These are phyloP conservation scores for Hydroisotoma schaefferi DNA, from an alignment of 2,888 invertebrate genomes.

Conservation along the genomic window DNA sequence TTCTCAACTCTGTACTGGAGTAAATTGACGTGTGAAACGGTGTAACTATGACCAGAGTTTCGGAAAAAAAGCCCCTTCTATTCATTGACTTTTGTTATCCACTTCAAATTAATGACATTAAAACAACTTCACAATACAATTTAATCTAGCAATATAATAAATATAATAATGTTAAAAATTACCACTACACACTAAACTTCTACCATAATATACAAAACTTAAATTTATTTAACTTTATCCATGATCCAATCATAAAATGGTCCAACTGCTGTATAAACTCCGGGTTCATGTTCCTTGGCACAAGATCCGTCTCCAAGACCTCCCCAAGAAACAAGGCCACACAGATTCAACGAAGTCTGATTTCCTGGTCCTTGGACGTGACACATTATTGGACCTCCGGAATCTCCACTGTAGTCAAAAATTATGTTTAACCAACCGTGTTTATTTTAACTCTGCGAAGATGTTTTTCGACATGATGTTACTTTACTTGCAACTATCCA, in stretches of 20 bases:
- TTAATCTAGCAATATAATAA: too few species aligned
- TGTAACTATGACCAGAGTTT: not conserved
- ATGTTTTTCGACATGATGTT: not conserved
- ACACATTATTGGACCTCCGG: not conserved
- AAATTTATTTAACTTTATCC: not conserved
- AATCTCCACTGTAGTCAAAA: not conserved
- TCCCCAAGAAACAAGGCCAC: not conserved
- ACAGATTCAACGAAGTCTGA: not conserved
- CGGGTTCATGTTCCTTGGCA: not conserved
- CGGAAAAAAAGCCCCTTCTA: not conserved
- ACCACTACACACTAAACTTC: too few species aligned
- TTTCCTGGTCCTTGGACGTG: not conserved
- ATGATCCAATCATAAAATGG: not conserved
- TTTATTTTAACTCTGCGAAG: not conserved
- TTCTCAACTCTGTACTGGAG: constrained; percentile 16
- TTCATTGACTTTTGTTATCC: too few species aligned
- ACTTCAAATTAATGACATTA: not conserved
- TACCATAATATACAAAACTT: too few species aligned
- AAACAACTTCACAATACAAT: too few species aligned
- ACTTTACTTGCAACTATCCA: not conserved
- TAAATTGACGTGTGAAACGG: constrained; percentile 13
- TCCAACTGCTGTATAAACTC: not conserved
- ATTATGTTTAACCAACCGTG: too few species aligned
- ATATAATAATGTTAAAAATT: too few species aligned
- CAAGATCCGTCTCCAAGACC: not conserved